Percentiles rank a stretch among this genome's conserved stretches.
Conservation (phyloP, 2,797 vertebrate genomes). For the Perodicticus potto region DNA sequence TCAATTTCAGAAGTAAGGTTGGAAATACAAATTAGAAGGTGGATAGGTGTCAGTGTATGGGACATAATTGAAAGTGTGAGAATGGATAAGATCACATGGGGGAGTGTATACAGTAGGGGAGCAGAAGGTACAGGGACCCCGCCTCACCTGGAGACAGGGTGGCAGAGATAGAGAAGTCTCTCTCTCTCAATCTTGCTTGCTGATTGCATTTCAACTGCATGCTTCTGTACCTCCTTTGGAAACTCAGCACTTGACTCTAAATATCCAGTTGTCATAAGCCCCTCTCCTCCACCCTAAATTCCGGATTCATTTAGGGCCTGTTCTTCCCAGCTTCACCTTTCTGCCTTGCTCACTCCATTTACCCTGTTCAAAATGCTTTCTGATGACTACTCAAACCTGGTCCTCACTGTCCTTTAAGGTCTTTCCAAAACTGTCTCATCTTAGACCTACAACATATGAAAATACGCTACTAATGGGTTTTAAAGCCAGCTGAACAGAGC, state of each 20-base stretch:
- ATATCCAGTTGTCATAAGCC: background rate
- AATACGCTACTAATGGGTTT: background rate
- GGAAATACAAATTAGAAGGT: background rate
- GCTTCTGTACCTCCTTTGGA: no score
- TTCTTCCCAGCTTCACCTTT: background rate
- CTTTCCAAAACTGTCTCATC: background rate
- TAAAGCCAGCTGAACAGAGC: constrained; percentile 35
- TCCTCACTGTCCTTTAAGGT: background rate
- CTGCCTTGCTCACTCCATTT: background rate
- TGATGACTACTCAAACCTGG: background rate
- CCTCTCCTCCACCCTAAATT: background rate
- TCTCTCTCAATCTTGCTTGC: background rate
- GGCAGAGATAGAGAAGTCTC: background rate
- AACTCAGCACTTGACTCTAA: background rate
- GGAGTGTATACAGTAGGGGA: background rate
- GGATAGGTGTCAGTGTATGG: background rate
- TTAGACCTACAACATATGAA: background rate
- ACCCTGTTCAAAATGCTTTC: background rate
- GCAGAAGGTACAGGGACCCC: background rate
- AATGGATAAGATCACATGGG: background rate
- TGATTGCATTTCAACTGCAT: background rate
- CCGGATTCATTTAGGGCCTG: background rate
- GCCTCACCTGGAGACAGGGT: background rate
- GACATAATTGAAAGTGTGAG: background rate
- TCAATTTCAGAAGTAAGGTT: background rate